Percentiles rank a stretch among this genome's conserved stretches.
These are phyloP conservation scores for Diarsia rubi DNA, from an alignment of 2,888 invertebrate species.

Conservation along the genomic window DNA sequence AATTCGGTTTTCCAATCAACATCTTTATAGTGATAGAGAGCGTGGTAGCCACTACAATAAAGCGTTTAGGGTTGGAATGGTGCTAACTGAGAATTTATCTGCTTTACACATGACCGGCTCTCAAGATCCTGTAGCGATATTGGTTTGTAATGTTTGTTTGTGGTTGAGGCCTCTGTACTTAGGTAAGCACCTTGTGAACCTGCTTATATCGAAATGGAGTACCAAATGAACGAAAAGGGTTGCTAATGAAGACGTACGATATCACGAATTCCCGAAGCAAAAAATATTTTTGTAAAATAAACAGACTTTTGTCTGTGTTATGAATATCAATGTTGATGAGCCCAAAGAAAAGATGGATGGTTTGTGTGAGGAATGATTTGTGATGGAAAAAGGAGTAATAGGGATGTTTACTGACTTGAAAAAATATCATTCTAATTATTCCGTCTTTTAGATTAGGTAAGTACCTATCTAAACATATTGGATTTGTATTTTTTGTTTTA, in stretches of 20 bases:
- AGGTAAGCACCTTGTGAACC: too few species aligned
- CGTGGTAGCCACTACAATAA: slow-evolving; percentile 71
- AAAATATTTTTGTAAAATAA: neutral
- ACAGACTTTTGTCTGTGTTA: neutral
- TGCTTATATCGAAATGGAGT: neutral
- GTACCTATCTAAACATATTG: too few species aligned
- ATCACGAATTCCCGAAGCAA: neutral
- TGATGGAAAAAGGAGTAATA: too few species aligned
- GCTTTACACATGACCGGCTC: slow-evolving; percentile 35
- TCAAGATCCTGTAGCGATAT: slow-evolving; percentile 42
- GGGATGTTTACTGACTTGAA: too few species aligned
- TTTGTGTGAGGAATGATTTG: too few species aligned
- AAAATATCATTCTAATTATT: too few species aligned
- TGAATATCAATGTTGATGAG: too few species aligned
- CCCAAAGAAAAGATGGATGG: too few species aligned
- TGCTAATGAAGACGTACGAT: neutral
- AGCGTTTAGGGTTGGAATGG: slow-evolving; percentile 60
- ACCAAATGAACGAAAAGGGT: neutral
- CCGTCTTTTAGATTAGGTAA: too few species aligned
- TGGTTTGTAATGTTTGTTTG: slow-evolving; percentile 30
- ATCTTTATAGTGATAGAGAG: slow-evolving; percentile 79
- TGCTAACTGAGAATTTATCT: slow-evolving; percentile 54
- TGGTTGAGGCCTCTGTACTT: neutral
- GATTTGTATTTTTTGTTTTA: too few species aligned
- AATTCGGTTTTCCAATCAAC: slow-evolving; percentile 87